A percentile compares a stretch with the other conserved stretches of the same genome.
phyloP scores from a whole-genome alignment of 2,113 vertebrate species.

The Agapornis roseicollis region DNA sequence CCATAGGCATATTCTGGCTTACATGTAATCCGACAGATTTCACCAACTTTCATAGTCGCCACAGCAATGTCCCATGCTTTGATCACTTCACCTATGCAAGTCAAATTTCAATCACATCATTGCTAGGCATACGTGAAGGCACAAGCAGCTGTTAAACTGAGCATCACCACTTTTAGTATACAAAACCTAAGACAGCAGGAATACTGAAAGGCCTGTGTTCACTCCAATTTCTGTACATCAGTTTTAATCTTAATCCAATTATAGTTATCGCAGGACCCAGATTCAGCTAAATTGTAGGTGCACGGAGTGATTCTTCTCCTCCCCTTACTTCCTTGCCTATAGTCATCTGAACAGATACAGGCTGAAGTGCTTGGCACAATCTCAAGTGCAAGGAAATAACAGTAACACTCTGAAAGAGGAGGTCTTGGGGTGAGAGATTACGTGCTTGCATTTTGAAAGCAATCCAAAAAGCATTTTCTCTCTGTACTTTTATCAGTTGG shows the following conservation, averaged over 20 bases:
- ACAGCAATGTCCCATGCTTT: constrained; percentile 96
- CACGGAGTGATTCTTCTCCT: background rate
- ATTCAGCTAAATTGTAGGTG: background rate
- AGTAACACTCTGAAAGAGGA: background rate
- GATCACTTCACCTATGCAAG: constrained; percentile 88
- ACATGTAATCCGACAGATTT: constrained; percentile 89
- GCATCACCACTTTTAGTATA: background rate
- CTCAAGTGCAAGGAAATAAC: background rate
- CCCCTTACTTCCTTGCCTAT: background rate
- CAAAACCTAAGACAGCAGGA: background rate
- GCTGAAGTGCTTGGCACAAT: background rate
- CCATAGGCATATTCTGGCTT: constrained; percentile 96
- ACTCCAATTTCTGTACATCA: background rate
- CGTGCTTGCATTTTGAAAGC: constrained; percentile 1
- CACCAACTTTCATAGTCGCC: constrained; percentile 92
- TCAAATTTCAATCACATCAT: background rate
- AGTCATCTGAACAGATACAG: background rate
- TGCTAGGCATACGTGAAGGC: background rate
- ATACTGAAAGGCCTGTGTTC: background rate
- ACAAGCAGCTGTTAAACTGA: background rate
- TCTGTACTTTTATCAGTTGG: constrained; percentile 34
- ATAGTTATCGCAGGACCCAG: background rate
- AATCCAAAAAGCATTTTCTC: background rate
- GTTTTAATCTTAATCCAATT: background rate
- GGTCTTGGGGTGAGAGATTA: background rate